These are phyloP conservation scores for Microplitis demolitor DNA, from an alignment of 1,140 invertebrate species.

Conservation along the genomic window DNA sequence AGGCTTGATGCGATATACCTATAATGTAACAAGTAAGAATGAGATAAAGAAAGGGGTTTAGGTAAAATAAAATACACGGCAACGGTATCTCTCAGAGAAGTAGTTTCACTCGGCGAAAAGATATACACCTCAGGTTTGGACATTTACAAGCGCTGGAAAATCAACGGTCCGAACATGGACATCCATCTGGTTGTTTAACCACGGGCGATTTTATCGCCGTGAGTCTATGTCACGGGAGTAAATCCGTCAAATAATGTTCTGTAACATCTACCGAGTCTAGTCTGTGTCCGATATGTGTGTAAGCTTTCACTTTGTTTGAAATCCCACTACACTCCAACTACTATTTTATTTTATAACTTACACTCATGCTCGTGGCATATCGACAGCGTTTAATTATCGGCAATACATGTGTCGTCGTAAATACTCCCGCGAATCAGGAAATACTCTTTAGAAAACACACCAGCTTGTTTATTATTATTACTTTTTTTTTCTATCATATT, in stretches of 20 bases:
- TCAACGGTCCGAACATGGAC: not conserved
- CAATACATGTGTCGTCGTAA: slow-evolving; percentile 35
- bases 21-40: too few relatives aligned
- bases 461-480: too few relatives aligned
- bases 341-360: slow-evolving; percentile 28
- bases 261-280: too few relatives aligned
- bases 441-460: slow-evolving; percentile 7
- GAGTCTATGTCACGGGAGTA: slow-evolving; percentile 16
- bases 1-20: too few relatives aligned
- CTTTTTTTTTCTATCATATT: too few relatives aligned
- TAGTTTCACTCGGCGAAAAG: not conserved
- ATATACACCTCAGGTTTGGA: not conserved
- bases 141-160: not conserved
- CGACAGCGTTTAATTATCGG: slow-evolving; percentile 36
- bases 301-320: not conserved
- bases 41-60: not conserved
- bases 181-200: not conserved
- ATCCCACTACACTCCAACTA: too few relatives aligned
- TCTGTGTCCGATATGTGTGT: slow-evolving; percentile 6
- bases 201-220: slow-evolving; percentile 17
- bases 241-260: slow-evolving; percentile 38
- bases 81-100: not conserved
- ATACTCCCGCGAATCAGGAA: slow-evolving; percentile 36
- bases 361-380: slow-evolving; percentile 31
- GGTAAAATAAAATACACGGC: not conserved